Conservation (phyloP, 2,797 vertebrate species). For the Scolopax rusticola region DNA sequence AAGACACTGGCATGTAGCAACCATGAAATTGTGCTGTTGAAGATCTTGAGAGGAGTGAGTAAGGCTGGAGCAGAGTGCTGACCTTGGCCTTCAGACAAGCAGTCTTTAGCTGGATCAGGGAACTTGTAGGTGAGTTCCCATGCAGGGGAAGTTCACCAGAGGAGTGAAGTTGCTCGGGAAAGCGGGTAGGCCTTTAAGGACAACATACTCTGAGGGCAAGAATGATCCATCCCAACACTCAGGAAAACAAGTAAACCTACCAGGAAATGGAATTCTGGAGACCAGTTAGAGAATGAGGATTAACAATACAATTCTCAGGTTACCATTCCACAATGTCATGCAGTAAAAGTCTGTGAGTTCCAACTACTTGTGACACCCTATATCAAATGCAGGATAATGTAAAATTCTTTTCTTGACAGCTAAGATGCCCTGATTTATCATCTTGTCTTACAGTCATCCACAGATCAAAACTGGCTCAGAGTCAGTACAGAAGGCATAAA, state of each 20-base stretch:
- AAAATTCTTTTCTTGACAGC: not conserved
- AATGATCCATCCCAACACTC: not conserved
- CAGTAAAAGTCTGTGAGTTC: not conserved
- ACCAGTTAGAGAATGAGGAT: not conserved
- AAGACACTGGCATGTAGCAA: not conserved
- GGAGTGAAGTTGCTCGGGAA: not conserved
- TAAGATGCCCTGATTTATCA: not conserved
- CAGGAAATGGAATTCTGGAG: not conserved
- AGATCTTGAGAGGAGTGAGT: not conserved
- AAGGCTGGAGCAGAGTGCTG: not conserved
- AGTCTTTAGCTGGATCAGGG: not conserved
- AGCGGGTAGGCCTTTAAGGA: not conserved
- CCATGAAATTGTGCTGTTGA: not conserved
- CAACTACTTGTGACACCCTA: not conserved
- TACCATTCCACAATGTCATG: not conserved
- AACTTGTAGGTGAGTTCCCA: accelerated
- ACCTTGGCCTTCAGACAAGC: not conserved
- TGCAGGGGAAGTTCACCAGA: not conserved
- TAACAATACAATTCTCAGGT: not conserved
- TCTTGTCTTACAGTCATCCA: not conserved
- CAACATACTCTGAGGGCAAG: not conserved
- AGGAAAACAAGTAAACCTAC: not conserved
- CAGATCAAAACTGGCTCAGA: not conserved
- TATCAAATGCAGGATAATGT: not conserved
- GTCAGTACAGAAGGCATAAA: not conserved